phyloP scores from a whole-genome alignment of 2,888 invertebrate species.

The Cotesia congregata region DNA sequence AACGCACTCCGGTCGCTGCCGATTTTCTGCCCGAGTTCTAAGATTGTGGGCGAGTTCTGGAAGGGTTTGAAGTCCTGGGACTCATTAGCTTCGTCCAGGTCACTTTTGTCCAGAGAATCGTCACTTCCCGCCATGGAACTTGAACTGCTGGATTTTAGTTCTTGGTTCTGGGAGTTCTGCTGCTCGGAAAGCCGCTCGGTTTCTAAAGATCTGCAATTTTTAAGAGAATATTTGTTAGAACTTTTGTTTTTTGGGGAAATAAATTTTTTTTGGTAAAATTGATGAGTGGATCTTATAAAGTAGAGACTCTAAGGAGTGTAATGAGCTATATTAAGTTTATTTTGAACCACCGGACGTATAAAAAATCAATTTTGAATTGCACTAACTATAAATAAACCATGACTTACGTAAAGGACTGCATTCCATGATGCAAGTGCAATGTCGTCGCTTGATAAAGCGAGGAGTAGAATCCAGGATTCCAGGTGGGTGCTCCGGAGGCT shows the following conservation, averaged over 20 bases:
- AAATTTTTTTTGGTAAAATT: neutral
- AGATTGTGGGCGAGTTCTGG: conserved; percentile 60
- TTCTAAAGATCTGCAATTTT: conserved; percentile 57
- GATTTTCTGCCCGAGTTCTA: conserved; percentile 62
- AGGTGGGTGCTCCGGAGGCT: conserved; percentile 58
- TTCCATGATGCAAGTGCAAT: conserved; percentile 64
- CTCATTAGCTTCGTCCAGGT: conserved; percentile 65
- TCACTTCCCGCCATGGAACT: conserved; percentile 74
- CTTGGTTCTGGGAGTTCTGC: conserved; percentile 56
- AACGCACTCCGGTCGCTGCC: conserved; percentile 65
- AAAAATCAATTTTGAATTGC: conserved; percentile 20
- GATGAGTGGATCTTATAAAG: no score
- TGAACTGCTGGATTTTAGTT: conserved; percentile 72
- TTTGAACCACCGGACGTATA: no score
- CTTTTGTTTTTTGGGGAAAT: neutral
- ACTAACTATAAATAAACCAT: conserved; percentile 40
- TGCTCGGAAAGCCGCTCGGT: conserved; percentile 62
- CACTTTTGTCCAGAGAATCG: conserved; percentile 74
- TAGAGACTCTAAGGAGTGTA: no score
- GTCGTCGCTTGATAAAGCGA: conserved; percentile 67
- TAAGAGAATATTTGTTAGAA: neutral
- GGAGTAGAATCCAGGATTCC: conserved; percentile 68
- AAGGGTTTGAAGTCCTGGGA: conserved; percentile 63
- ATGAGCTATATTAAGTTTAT: no score
- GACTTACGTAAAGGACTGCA: conserved; percentile 64